Base-by-base conservation (phyloP, 2,797 vertebrate genomes). In the Malurus splendens region DNA sequence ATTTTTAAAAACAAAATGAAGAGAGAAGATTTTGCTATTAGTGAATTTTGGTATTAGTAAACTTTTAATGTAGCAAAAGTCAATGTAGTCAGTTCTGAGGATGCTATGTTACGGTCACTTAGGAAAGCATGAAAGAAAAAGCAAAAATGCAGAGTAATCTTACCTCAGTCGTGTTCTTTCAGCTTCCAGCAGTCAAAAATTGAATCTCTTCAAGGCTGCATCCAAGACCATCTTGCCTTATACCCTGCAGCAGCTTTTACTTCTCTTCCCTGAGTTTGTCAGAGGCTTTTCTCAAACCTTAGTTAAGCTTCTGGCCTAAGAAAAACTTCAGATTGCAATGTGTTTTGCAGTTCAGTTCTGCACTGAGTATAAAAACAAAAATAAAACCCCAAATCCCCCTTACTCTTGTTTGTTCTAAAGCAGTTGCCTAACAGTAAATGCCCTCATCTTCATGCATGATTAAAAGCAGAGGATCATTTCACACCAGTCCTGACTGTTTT, bases 401-500 rank as follows among this genome's bases (percentile, higher is more conserved):
- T 68, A 7, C 16, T 62, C 27, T n/a, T 16, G 4, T 45, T 62
- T 4, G 2, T 80, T 86, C 65, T 50, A 72, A 78, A 83, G 27
- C 20, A 70, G 9, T 41, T 50, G 20, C 28, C 16, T 61, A 57
- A 32, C 7, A 18, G n/a, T 50, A 47, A 14, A 2, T 32, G 25
- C 16, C 44, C 11, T 41, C 7, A 15, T 57, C 52, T 66, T 66
- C 28, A 16, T 20, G 28, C 18, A 6, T n/a, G 17, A 2, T 44
- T 76, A 41, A 70, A 83, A 76, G 13, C 24, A 50, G 15, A 67
- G 20, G n/a, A 16, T 38, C 25, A 65, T 73, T 18, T 44, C 52
- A 48, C 7, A 52, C 8, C 8, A 1, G 0, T 62, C 22, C 28
- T 85, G n/a, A 27, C 16, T 73, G 12, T 25, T 60, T 6, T 0